phyloP scores from a whole-genome alignment of 2,888 invertebrate species.

The Cecidostiba fungosa region DNA sequence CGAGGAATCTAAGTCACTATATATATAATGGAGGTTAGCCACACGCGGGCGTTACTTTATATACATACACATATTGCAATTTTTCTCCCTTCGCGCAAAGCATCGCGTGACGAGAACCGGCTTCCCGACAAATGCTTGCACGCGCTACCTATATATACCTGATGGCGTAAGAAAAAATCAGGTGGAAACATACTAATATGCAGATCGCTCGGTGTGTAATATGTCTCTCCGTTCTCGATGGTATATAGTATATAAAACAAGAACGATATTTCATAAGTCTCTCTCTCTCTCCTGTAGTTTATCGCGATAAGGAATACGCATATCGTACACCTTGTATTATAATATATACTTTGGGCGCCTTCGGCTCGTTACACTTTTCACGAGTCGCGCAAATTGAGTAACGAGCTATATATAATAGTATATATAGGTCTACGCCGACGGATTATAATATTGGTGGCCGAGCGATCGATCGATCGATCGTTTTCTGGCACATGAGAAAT shows the following conservation, averaged over 20 bases:
- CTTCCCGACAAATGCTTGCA: constrained; percentile 11
- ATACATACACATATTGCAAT: not conserved
- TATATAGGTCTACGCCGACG: not conserved
- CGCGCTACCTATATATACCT: not conserved
- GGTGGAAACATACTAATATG: constrained; percentile 45
- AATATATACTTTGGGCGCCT: constrained; percentile 20
- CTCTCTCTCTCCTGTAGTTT: too few relatives aligned
- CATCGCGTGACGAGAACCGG: constrained; percentile 47
- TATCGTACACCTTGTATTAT: constrained; percentile 4
- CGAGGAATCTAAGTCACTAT: constrained; percentile 8
- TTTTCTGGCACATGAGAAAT: constrained; percentile 36
- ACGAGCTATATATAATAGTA: not conserved
- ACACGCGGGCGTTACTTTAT: not conserved
- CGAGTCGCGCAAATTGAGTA: constrained; percentile 46
- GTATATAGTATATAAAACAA: constrained; percentile 12
- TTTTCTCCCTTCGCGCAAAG: not conserved
- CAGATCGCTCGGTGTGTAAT: constrained; percentile 16
- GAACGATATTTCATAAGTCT: constrained; percentile 45
- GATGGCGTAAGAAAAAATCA: constrained; percentile 17
- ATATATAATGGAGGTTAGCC: not conserved
- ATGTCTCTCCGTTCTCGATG: not conserved
- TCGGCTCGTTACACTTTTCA: constrained; percentile 36
- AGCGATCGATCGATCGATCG: constrained; percentile 26
- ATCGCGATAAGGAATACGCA: constrained; percentile 52
- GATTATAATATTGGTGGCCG: constrained; percentile 40